Percentiles rank a stretch among this genome's conserved stretches.
phyloP scores from a whole-genome alignment of 2,113 vertebrate genomes.

The Upupa epops region DNA sequence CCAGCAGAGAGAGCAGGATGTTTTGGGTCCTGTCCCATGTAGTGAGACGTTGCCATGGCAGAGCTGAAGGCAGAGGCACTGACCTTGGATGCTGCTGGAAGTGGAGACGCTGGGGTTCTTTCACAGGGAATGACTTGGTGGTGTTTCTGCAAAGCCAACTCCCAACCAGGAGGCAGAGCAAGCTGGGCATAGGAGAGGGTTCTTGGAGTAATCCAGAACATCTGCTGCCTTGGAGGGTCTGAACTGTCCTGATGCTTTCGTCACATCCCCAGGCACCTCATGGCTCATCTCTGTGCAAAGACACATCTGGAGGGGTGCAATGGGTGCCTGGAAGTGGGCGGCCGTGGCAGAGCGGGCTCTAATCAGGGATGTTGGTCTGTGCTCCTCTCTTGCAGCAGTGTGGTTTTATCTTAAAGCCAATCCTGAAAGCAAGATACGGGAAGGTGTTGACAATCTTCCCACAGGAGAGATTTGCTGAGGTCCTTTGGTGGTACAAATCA shows the following conservation, averaged over 20 bases:
- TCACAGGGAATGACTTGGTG: not conserved
- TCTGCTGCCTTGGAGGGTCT: not conserved
- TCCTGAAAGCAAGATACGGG: constrained; percentile 2
- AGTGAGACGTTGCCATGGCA: not conserved
- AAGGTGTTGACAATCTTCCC: constrained; percentile 11
- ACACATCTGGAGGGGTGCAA: not conserved
- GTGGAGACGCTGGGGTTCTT: rapidly evolving
- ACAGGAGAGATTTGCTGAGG: constrained; percentile 47
- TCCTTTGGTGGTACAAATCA: constrained; percentile 53
- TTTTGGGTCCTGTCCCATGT: not conserved
- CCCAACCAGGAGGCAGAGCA: not conserved
- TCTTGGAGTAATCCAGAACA: not conserved
- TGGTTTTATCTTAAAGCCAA: constrained; percentile 36
- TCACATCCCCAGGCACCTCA: not conserved
- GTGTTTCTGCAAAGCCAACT: not conserved
- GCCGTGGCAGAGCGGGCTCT: not conserved
- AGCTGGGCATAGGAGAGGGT: not conserved
- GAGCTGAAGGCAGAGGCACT: not conserved
- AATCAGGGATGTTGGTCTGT: not conserved
- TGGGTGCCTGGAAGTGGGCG: not conserved
- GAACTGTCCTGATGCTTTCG: not conserved
- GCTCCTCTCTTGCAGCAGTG: not conserved
- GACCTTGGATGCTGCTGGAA: not conserved
- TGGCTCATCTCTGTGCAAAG: not conserved
- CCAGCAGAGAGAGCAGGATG: not conserved